Evolutionary conservation across 1,140 invertebrate species (phyloP).

Genomic region (Drosophila dunni): DNA sequence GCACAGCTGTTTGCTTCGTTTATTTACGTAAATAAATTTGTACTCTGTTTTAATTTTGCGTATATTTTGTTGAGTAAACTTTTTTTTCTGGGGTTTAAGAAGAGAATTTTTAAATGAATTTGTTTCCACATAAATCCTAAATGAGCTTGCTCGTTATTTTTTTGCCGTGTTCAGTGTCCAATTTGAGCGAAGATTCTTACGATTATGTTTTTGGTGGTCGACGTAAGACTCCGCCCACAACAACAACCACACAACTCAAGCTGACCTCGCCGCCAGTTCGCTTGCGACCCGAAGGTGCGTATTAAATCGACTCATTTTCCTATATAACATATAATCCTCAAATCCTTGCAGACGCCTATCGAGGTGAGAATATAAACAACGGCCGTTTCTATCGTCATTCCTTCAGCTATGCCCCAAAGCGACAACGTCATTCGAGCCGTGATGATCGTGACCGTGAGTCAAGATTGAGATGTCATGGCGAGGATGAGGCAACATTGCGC

Average conservation of each 20-base stretch:
- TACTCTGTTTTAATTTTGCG: background rate
- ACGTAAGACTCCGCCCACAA: constrained; percentile 84
- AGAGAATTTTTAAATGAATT: constrained; percentile 6
- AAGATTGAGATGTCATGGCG: constrained; percentile 84
- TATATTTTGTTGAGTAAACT: background rate
- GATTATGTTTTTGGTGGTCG: constrained; percentile 85
- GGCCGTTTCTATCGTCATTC: constrained; percentile 84
- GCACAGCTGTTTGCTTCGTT: constrained; percentile 28
- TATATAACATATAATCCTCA: background rate
- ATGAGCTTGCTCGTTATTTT: constrained; percentile 49
- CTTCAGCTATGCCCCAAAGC: constrained; percentile 84
- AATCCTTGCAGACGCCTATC: constrained; percentile 69
- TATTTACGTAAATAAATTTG: background rate
- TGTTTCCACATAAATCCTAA: constrained; percentile 26
- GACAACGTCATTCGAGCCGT: constrained; percentile 73
- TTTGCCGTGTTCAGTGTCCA: constrained; percentile 75
- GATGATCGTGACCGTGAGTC: constrained; percentile 83
- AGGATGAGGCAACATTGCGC: constrained; percentile 84
- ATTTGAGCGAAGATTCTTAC: constrained; percentile 85
- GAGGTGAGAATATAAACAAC: constrained; percentile 81
- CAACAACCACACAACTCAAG: constrained; percentile 84
- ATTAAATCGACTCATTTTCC: background rate
- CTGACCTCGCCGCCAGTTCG: constrained; percentile 84
- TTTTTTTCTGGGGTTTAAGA: constrained; percentile 6
- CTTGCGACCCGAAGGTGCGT: constrained; percentile 82